Base-by-base conservation (phyloP, 2,888 invertebrate genomes). In the Lasioglossum figueresi region DNA sequence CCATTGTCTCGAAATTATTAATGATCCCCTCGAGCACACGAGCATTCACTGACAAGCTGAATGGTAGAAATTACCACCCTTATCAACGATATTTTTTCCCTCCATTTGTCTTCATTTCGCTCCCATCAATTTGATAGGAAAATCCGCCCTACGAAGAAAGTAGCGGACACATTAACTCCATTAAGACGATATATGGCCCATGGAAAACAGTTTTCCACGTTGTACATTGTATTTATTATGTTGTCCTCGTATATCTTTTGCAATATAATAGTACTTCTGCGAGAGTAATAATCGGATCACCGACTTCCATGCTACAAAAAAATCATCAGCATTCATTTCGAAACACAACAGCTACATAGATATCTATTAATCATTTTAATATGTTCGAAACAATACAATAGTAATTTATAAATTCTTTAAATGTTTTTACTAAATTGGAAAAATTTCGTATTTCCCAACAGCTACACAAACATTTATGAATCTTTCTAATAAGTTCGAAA, bases 91-190 rank as follows among this genome's bases (percentile, higher is more conserved):
- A 66, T 40, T 78, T 40, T 63, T 66, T 66, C 19, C 56, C 16
- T 63, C 59, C 63, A 76, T 83, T 34, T 71, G 76, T 79, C 79
- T 72, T 79, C 76, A 80, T 83, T 76, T 52, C 48, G n/a, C 8
- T 52, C 66, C 43, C 34, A 48, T 37, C 76, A 76, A 79, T 80
- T 83, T 66, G n/a, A 48, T 16, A 66, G 45, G 23, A 52, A 73
- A 76, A 19, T 34, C 73, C 76, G 16, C 48, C 68, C 79, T 23
- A 16, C 45, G 43, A 80, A 80, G 59, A 72, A 76, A 76, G 73
- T 45, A 77, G 76, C 76, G 68, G 66, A 14, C 56, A 43, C 73
- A 70, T 80, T 76, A 83, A 59, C 73, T 76, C 73, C 76, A 77
- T 76, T 80, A 80, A 73, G 72, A 34, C 66, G 37, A 74, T 74